Evolutionary conservation across 2,113 vertebrate species (phyloP), one percentile per base, ranked within the genome.

Genomic region (Pomatostomus ruficeps): DNA sequence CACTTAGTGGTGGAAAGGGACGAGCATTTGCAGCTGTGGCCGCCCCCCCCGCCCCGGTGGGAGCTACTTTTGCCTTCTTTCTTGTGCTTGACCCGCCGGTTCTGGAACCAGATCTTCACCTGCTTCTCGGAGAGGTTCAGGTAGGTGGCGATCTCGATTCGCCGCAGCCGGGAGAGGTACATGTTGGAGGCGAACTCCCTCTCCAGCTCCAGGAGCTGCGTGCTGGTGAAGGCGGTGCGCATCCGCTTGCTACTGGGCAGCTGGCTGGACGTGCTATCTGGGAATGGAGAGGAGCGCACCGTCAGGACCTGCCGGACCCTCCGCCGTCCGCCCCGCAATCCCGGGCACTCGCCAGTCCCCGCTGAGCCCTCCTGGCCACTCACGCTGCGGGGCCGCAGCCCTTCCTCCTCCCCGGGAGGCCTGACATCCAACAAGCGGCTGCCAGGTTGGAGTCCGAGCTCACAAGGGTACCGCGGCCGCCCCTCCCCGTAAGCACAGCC

Each of bases 51-150:
- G 25, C 95, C 95, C 9, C 98, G 97, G 87, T 98, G 99, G n/a
- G 97, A 98, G 93, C 98, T 96, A 88, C 98, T 98, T 95, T 99
- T 99, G 75, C 99, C 99, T 94, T 99, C 99, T 92, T 99, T 99
- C 98, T 99, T 99, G 98, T 99, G 99, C 94, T 99, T 99, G 91
- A 99, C 99, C 26, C 99, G 97, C 82, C 99, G 98, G 96, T 99
- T 99, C 97, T 99, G 99, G 98, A 99, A 99, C 99, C 99, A 99
- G 96, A 99, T 99, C 97, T 99, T 99, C 90, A 99, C 99, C 97
- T 99, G 99, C 94, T 99, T 99, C 98, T 99, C 99, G 19, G 99
- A 99, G 95, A 99, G 98, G 96, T 99, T 99, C 96, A 99, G 98
- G 98, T 99, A 99, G 65, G 99, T 99, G 92, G 99, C 99, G 95